Conservation (phyloP, 2,888 invertebrate genomes). For the Tinea trinotella region DNA sequence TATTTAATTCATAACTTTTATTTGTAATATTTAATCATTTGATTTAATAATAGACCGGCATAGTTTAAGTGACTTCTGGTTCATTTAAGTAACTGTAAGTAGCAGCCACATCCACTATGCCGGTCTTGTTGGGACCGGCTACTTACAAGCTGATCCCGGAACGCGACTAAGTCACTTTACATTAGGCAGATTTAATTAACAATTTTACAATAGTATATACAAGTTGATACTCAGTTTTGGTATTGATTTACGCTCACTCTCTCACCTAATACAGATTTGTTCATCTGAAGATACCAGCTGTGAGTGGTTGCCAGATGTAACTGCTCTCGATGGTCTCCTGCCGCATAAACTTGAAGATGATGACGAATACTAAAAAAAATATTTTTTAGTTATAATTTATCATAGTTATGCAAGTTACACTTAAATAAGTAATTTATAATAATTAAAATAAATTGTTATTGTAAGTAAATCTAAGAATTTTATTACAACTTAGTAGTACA, state of each 20-base stretch:
- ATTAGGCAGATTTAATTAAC: background rate
- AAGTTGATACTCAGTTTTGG: background rate
- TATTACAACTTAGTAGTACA: too few relatives aligned
- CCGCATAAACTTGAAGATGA: background rate
- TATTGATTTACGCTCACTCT: conserved; percentile 3
- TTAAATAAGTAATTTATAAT: background rate
- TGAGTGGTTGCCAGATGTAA: conserved; percentile 64
- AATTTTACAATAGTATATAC: background rate
- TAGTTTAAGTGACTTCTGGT: too few relatives aligned
- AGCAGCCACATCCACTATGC: too few relatives aligned
- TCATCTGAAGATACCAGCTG: conserved; percentile 66
- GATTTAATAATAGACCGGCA: too few relatives aligned
- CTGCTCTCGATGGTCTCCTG: conserved; percentile 38
- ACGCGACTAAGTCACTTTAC: background rate
- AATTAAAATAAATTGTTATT: background rate
- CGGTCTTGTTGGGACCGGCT: too few relatives aligned
- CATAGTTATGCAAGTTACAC: background rate
- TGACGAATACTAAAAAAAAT: background rate
- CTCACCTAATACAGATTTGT: conserved; percentile 49
- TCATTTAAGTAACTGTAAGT: too few relatives aligned
- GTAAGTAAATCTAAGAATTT: too few relatives aligned
- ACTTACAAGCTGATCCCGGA: background rate
- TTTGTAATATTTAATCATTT: too few relatives aligned
- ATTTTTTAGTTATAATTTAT: background rate
- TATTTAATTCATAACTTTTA: too few relatives aligned